A percentile compares a stretch with the other conserved stretches of the same genome.
These are phyloP conservation scores for Drosophila nikananu DNA, from an alignment of 1,140 invertebrate genomes.

Conservation along the genomic window DNA sequence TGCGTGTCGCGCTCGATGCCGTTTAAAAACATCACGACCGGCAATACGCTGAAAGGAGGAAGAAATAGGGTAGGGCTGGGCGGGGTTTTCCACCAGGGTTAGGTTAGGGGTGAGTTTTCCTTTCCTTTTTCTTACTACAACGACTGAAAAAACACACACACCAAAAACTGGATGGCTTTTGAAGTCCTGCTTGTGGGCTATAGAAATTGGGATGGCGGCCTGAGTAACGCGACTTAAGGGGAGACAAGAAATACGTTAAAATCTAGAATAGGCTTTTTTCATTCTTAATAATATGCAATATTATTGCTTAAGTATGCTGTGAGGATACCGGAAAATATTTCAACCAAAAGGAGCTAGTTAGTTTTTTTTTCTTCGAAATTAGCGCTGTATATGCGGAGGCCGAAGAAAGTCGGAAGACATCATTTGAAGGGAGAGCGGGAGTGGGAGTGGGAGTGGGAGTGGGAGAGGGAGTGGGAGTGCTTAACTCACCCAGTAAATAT, in stretches of 20 bases:
- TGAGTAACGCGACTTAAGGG: no score
- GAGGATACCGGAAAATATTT: background rate
- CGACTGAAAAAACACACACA: background rate
- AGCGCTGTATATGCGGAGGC: no score
- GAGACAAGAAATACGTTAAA: background rate
- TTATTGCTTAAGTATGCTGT: background rate
- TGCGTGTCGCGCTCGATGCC: constrained; percentile 26
- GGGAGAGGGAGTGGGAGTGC: background rate
- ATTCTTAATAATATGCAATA: background rate
- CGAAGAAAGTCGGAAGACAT: constrained; percentile 8
- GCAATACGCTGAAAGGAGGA: constrained; percentile 10
- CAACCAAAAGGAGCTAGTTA: no score
- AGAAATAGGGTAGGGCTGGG: constrained; percentile 24
- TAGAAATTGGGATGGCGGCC: constrained; percentile 15
- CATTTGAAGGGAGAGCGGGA: background rate
- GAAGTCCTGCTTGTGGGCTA: background rate
- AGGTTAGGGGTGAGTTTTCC: constrained; percentile 30
- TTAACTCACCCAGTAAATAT: constrained; percentile 5
- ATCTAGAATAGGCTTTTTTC: background rate
- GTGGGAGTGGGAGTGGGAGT: background rate
- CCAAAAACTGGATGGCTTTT: constrained; percentile 1
- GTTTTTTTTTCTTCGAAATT: background rate
- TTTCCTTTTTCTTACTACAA: constrained; percentile 8
- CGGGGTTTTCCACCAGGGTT: constrained; percentile 4
- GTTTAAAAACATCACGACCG: constrained; percentile 24